phyloP scores from a whole-genome alignment of 1,140 invertebrate genomes.

The Anagrus nilaparvatae region DNA sequence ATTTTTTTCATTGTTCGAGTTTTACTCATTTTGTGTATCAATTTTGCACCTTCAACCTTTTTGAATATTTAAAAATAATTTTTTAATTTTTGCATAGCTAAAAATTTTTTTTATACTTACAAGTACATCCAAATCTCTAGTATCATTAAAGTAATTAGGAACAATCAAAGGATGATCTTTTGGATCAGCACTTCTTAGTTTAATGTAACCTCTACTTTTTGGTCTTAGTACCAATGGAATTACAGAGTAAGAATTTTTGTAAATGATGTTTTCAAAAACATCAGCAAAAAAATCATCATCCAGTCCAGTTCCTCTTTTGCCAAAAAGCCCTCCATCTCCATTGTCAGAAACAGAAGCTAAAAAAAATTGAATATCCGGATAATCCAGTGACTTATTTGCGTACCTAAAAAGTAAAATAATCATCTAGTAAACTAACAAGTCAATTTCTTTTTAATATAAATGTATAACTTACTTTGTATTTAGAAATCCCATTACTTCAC shows the following conservation, averaged over 20 bases:
- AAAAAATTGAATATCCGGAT: constrained; percentile 71
- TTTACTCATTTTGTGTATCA: constrained; percentile 50
- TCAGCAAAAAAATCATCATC: constrained; percentile 53
- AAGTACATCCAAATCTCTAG: constrained; percentile 56
- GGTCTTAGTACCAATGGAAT: constrained; percentile 60
- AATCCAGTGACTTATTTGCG: constrained; percentile 37
- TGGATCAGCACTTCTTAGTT: constrained; percentile 55
- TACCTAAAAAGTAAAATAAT: constrained; percentile 36
- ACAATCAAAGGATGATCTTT: constrained; percentile 63
- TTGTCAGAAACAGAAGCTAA: constrained; percentile 59
- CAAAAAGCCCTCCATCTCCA: constrained; percentile 63
- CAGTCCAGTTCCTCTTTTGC: constrained; percentile 55
- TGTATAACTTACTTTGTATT: constrained; percentile 47
- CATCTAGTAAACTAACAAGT: constrained; percentile 2
- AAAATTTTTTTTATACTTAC: constrained; percentile 36
- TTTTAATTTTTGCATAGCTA: not conserved
- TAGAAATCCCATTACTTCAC: constrained; percentile 67
- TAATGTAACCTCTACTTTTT: constrained; percentile 57
- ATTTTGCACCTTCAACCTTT: constrained; percentile 61
- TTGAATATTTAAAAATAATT: not conserved
- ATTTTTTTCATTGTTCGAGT: constrained; percentile 54
- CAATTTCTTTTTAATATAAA: constrained; percentile 3
- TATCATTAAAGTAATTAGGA: constrained; percentile 68
- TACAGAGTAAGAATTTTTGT: constrained; percentile 53
- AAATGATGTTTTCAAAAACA: constrained; percentile 58